Evolutionary conservation across 2,113 vertebrate genomes (phyloP).

Genomic region (Notiomystis cincta): DNA sequence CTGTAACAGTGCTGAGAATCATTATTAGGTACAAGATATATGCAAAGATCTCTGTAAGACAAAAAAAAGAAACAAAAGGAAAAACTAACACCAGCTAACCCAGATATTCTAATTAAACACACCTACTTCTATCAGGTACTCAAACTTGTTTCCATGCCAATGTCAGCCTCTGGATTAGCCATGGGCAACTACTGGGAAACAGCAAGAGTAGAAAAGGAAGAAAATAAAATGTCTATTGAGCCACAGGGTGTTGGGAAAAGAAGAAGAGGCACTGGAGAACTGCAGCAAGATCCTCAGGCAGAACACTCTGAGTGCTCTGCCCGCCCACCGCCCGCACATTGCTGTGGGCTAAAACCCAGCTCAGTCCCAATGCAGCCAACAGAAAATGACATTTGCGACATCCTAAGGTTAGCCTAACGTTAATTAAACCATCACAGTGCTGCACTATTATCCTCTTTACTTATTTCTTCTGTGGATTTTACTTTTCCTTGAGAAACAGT

Average conservation of each 20-base stretch:
- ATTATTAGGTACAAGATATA: not conserved
- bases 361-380: slow-evolving; percentile 54
- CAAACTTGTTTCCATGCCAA: not conserved
- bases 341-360: slow-evolving; percentile 62
- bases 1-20: not conserved
- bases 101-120: not conserved
- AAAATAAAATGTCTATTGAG: slow-evolving; percentile 18
- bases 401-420: slow-evolving; percentile 69
- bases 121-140: not conserved
- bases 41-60: not conserved
- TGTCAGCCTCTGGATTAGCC: slow-evolving; percentile 6
- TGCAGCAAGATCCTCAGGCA: slow-evolving; percentile 27
- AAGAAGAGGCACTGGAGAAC: not conserved
- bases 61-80: not conserved
- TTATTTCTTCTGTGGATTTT: slow-evolving; percentile 66
- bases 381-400: slow-evolving; percentile 65
- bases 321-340: not conserved
- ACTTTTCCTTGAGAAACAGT: slow-evolving; percentile 66
- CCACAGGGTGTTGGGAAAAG: not conserved
- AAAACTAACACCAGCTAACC: not conserved
- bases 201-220: not conserved
- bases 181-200: slow-evolving; percentile 1
- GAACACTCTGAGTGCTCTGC: not conserved
- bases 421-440: slow-evolving; percentile 69
- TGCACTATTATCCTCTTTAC: slow-evolving; percentile 16